phyloP scores from a whole-genome alignment of 2,888 invertebrate genomes.

The Phengaris arion region DNA sequence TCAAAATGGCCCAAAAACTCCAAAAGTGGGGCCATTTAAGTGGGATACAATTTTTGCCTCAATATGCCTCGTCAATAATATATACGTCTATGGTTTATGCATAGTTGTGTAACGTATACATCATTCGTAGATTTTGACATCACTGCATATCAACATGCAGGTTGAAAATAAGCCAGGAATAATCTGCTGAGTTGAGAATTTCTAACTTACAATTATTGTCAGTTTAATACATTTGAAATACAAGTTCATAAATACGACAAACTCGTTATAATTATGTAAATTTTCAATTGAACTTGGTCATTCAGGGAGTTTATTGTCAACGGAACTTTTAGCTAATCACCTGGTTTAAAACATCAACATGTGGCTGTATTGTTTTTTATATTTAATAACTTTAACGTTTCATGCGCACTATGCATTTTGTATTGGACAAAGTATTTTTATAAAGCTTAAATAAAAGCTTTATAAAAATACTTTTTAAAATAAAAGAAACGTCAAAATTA shows the following conservation, averaged over 20 bases:
- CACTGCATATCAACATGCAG: not conserved
- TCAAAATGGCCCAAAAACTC: no score
- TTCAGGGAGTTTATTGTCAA: conserved; percentile 8
- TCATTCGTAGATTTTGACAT: no score
- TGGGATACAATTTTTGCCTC: no score
- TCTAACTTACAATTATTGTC: not conserved
- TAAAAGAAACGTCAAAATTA: no score
- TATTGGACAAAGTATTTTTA: no score
- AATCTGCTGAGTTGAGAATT: not conserved
- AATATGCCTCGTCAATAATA: no score
- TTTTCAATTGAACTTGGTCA: not conserved
- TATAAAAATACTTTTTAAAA: no score
- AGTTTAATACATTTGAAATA: not conserved
- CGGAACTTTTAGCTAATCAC: not conserved
- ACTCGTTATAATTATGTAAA: conserved; percentile 8
- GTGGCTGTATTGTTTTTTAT: not conserved
- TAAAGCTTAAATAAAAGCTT: no score
- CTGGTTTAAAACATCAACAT: not conserved
- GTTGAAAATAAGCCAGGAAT: not conserved
- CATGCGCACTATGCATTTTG: not conserved
- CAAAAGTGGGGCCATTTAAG: no score
- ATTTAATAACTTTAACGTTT: no score
- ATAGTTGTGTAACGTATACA: no score
- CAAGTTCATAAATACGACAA: conserved; percentile 5
- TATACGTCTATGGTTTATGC: no score